Evolutionary conservation across 2,113 vertebrate species (phyloP), one percentile per base, ranked within the genome.

Genomic region (Entomyzon cyanotis): DNA sequence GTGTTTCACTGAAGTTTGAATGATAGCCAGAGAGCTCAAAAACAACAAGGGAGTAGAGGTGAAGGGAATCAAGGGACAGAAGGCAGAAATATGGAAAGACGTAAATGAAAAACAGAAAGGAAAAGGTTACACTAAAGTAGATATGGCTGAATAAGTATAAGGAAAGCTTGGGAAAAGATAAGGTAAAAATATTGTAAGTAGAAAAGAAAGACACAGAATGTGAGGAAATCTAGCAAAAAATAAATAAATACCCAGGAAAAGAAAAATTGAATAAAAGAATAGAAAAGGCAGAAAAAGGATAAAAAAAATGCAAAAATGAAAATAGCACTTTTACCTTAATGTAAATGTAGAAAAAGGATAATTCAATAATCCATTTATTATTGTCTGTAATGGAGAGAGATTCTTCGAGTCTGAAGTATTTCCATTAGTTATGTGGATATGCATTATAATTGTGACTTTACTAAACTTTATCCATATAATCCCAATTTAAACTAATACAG

Each of bases 1-100:
- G 44, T 85, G 87, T 52, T 94, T 46, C 33, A 14, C 39, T 70
- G 55, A 77, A 83, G 42, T 63, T 18, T 90, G 67, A 93, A 52
- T 83, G 75, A 93, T 3, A 2, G 41, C 70, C 67, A 89, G 62
- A 10, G 58, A 85, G 33, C 35, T 62, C 1, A 2, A 74, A 87
- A 94, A 30, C 24, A 93, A 0, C 5, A 5, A 41, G n/a, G 19
- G 23, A 52, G 39, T 13, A 80, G 58, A 88, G 39, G 67, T 80
- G 71, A 91, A 90, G 11, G 39, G 46, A 89, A 60, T 87, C 49
- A 35, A 8, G 22, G 28, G 27, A 60, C n/a, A 83, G 49, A 53
- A 87, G 16, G 42, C 12, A 58, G 12, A 35, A 94, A 70, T 62
- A 50, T 13, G 28, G 42, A 39, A 35, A 44, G 24, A 85, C 74